A percentile compares a stretch with the other conserved stretches of the same genome.
Conservation (phyloP, 2,797 vertebrate genomes). For the Sebastes nivosus region DNA sequence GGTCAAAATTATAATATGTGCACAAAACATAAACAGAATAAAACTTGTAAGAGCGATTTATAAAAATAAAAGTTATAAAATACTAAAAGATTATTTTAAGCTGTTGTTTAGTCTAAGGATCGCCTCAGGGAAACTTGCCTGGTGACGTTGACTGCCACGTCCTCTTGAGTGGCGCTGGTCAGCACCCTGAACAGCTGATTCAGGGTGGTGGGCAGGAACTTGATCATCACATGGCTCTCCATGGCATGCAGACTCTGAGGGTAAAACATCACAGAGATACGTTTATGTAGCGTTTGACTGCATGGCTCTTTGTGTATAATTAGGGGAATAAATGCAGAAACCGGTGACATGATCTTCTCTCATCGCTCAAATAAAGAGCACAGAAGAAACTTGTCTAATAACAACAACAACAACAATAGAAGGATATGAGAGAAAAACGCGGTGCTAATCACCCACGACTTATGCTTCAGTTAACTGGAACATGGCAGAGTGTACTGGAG, state of each 20-base stretch:
- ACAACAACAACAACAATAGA: conserved; percentile 39
- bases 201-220: conserved; percentile 95
- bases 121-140: conserved; percentile 77
- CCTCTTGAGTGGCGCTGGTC: conserved; percentile 91
- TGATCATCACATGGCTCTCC: conserved; percentile 97
- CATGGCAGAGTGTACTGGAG: conserved; percentile 1
- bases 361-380: not conserved
- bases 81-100: not conserved
- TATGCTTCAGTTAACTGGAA: conserved; percentile 19
- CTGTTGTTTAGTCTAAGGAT: not conserved
- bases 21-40: no score
- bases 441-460: conserved; percentile 23
- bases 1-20: no score
- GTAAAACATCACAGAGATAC: not conserved
- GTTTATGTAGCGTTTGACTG: not conserved
- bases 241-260: conserved; percentile 95
- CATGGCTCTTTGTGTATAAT: not conserved
- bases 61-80: no score
- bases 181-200: conserved; percentile 96
- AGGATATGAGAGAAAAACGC: conserved; percentile 16
- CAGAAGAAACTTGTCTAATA: conserved; percentile 13
- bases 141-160: conserved; percentile 96
- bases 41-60: no score
- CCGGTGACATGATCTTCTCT: not conserved
- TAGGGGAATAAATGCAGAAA: not conserved